Evolutionary conservation across 2,113 vertebrate species (phyloP), one percentile per base, ranked within the genome.

Genomic region (Sphaerodactylus townsendi): DNA sequence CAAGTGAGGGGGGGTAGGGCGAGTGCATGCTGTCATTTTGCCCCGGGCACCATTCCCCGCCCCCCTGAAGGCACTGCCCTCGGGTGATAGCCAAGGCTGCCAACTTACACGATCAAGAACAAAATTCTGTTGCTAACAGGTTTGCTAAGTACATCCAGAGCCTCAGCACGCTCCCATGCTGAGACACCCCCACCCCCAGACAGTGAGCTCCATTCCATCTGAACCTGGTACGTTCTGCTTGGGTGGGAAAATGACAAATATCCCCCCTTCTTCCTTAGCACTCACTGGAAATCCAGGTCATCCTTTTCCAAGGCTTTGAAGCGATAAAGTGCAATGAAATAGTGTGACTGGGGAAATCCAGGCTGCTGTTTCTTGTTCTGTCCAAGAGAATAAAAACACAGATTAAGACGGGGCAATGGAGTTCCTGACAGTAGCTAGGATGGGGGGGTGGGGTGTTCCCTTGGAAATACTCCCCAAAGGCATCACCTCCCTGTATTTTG

Each of bases 241-340:
- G 59, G 59, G 5, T 23, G 56, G 23, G 6, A 23, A 59, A 25
- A 7, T 59, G n/a, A 59, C 23, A 4, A n/a, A 30, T 39, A 78
- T 10, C n/a, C 30, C 28, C 19, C 10, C 35, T 46, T 23, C 1
- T n/a, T 46, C 85, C 71, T 71, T 79, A 1, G n/a, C 53, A 96
- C 98, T 93, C 91, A 99, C 98, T 98, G 98, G 88, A 98, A 97
- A 87, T 99, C 98, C 92, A 99, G 95, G 88, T 99, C 98, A 0
- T 99, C 98, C 83, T 99, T 99, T 93, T 98, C 97, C 86, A 98
- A 93, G 79, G 98, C 98, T 96, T 97, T 99, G 93, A 99, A 99
- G 77, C 97, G 97, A 85, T 98, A 99, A 82, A 98, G 95, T 6
- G 98, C 98, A 94, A 98, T 96, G 21, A 98, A 99, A 66, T 98